Conservation (phyloP, 2,888 invertebrate species). For the Parnassius apollo region DNA sequence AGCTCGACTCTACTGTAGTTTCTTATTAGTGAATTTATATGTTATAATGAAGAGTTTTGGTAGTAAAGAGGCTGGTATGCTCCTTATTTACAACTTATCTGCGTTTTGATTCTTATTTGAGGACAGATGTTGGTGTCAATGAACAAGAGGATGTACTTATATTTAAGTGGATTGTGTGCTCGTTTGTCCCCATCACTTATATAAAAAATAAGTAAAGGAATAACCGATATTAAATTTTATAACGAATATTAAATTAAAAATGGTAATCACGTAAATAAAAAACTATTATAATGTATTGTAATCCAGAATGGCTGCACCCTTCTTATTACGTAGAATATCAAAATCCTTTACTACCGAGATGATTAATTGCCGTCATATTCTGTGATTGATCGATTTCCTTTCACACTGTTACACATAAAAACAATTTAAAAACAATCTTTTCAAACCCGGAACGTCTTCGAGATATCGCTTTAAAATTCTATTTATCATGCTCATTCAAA, state of each 20-base stretch:
- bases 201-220: no score
- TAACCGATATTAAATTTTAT: not conserved
- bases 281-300: slow-evolving; percentile 1
- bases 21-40: no score
- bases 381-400: slow-evolving; percentile 66
- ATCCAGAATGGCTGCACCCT: slow-evolving; percentile 42
- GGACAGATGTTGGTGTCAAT: no score
- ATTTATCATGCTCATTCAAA: slow-evolving; percentile 62
- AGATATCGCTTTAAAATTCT: slow-evolving; percentile 62
- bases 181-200: no score
- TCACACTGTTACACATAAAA: slow-evolving; percentile 35
- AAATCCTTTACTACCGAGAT: slow-evolving; percentile 51
- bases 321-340: slow-evolving; percentile 46
- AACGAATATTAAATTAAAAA: slow-evolving; percentile 1
- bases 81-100: no score
- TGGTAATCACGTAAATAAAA: slow-evolving; percentile 9
- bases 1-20: no score
- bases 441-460: slow-evolving; percentile 48
- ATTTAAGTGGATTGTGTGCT: no score
- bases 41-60: no score
- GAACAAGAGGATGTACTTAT: no score
- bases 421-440: slow-evolving; percentile 44
- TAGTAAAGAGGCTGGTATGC: not conserved
- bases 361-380: slow-evolving; percentile 66
- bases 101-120: no score